Conservation (phyloP, 2,113 vertebrate genomes). For the Serinus canaria region DNA sequence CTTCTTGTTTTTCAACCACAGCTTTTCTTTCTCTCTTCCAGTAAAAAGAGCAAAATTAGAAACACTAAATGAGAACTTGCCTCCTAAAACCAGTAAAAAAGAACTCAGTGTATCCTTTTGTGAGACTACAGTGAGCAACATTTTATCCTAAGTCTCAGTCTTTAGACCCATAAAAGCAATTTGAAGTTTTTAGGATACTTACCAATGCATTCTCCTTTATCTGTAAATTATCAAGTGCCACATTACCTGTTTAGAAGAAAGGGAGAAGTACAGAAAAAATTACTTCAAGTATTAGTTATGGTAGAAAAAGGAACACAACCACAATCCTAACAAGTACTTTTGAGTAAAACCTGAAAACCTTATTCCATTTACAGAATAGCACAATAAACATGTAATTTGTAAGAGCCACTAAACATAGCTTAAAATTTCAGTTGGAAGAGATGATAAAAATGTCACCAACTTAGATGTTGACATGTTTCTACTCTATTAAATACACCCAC, state of each 20-base stretch:
- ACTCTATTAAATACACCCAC: neutral
- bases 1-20: neutral
- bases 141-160: neutral
- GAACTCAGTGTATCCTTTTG: neutral
- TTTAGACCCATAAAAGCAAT: neutral
- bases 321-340: neutral
- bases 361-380: neutral
- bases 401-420: neutral
- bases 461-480: neutral
- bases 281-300: neutral
- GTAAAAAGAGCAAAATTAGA: neutral
- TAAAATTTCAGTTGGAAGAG: neutral
- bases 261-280: neutral
- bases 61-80: neutral
- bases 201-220: slow-evolving; percentile 97
- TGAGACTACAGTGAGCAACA: neutral
- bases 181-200: slow-evolving; percentile 47
- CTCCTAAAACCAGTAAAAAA: neutral
- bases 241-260: slow-evolving; percentile 82
- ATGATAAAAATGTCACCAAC: neutral
- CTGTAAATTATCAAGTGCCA: slow-evolving; percentile 91
- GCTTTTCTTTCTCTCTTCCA: neutral
- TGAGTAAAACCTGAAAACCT: neutral
- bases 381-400: neutral
- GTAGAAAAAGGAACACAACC: neutral